Evolutionary conservation across 2,888 invertebrate species (phyloP), one percentile per base, ranked within the genome.

Genomic region (Cataglyphis livida): DNA sequence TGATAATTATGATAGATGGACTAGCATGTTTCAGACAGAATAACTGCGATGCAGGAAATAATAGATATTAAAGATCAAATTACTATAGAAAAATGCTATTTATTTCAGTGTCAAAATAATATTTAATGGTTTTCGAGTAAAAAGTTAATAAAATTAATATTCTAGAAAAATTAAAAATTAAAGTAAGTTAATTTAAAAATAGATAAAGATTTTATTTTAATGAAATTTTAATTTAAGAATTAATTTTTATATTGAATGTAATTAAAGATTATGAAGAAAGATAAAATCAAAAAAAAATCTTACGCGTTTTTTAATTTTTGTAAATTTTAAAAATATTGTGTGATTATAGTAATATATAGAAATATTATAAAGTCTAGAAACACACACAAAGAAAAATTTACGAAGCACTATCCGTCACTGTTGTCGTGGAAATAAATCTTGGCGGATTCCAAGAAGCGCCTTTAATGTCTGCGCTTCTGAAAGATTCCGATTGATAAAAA

Each of bases 391-490:
- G 48, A 35, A 38, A 75, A 15, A 15, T 70, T 54, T 25, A 73
- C 57, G 41, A 44, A 71, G 9, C 35, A 71, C 15, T 70, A 59
- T 32, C 41, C 21, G 57, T 71, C 15, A 18, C 7, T 48, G 38
- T 7, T 51, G 25, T 25, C 21, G 21, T 21, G n/a, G 38, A 25
- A 54, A 25, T n/a, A n/a, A 28, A 44, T 79, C 59, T 76, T 73
- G 78, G 78, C 78, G 73, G 44, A 28, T 25, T 44, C 9, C 18
- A 79, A 79, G 73, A 73, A 79, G 78, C 48, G 48, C 68, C 44
- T 73, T 71, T 59, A 48, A 64, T 59, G 73, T 79, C 78, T 44
- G 32, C 32, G 57, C 78, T 71, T 73, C 78, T 73, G 73, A 78
- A 78, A 48, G 48, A 48, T 18, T n/a, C 6, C 59, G 9, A 79